A percentile compares a stretch with the other conserved stretches of the same genome.
These are phyloP conservation scores for Lottia scabra DNA, from an alignment of 2,888 invertebrate species.

Conservation along the genomic window DNA sequence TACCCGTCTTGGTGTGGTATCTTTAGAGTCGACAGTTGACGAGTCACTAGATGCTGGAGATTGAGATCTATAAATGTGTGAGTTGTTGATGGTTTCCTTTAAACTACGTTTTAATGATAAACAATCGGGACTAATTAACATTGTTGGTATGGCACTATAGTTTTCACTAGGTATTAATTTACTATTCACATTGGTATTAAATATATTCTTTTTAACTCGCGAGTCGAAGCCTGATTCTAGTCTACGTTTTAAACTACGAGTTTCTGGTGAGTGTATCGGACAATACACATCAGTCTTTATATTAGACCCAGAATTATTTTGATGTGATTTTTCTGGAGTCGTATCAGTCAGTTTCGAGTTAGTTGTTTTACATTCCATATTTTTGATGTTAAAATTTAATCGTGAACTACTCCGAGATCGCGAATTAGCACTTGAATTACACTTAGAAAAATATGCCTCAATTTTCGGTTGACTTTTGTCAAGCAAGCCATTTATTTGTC, in stretches of 20 bases:
- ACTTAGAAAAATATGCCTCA: not conserved
- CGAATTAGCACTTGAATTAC: not conserved
- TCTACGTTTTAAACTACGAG: not conserved
- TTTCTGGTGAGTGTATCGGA: not conserved
- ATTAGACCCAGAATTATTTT: not conserved
- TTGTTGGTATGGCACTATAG: slow-evolving; percentile 1
- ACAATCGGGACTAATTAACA: not conserved
- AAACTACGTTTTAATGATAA: not conserved
- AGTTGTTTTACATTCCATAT: too few species aligned
- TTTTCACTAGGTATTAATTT: not conserved
- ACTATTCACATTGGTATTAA: not conserved
- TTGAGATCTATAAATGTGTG: slow-evolving; percentile 29
- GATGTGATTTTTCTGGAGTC: not conserved
- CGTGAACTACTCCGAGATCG: not conserved
- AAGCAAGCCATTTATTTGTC: slow-evolving; percentile 17
- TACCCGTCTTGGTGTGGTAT: slow-evolving; percentile 30
- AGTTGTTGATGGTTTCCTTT: not conserved
- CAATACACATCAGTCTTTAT: not conserved
- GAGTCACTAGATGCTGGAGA: slow-evolving; percentile 32
- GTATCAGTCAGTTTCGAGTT: not conserved
- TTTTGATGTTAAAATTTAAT: not conserved
- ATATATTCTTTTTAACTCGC: not conserved
- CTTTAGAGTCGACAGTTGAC: slow-evolving; percentile 21
- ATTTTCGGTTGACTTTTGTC: not conserved
- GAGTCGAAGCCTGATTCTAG: not conserved